Conservation (phyloP, 2,113 vertebrate species). For the Kryptolebias marmoratus region DNA sequence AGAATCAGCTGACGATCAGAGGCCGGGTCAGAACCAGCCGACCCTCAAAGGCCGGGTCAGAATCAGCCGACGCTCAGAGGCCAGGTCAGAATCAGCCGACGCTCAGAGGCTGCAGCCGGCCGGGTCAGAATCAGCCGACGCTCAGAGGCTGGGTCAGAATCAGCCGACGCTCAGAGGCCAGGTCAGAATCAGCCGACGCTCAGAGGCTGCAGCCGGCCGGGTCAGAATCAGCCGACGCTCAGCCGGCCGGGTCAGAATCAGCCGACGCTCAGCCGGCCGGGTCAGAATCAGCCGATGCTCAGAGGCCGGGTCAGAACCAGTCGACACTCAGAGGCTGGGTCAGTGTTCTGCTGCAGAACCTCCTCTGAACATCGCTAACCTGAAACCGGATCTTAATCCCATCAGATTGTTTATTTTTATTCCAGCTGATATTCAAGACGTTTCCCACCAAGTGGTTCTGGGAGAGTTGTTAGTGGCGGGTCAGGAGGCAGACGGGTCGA, state of each 20-base stretch:
- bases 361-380: neutral
- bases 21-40: neutral
- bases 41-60: neutral
- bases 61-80: neutral
- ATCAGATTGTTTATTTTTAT: neutral
- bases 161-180: too few species aligned
- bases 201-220: neutral
- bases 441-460: constrained; percentile 21
- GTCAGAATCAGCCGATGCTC: neutral
- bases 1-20: too few species aligned
- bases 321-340: neutral
- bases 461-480: constrained; percentile 55
- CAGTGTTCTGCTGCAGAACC: neutral
- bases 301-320: too few species aligned
- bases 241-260: too few species aligned
- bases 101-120: neutral
- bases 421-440: constrained; percentile 54
- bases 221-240: too few species aligned
- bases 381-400: neutral
- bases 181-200: too few species aligned
- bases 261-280: too few species aligned
- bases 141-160: neutral
- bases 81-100: neutral
- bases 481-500: constrained; percentile 41
- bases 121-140: too few species aligned